Conservation (phyloP, 1,140 invertebrate species). For the Drosophila athabasca region DNA sequence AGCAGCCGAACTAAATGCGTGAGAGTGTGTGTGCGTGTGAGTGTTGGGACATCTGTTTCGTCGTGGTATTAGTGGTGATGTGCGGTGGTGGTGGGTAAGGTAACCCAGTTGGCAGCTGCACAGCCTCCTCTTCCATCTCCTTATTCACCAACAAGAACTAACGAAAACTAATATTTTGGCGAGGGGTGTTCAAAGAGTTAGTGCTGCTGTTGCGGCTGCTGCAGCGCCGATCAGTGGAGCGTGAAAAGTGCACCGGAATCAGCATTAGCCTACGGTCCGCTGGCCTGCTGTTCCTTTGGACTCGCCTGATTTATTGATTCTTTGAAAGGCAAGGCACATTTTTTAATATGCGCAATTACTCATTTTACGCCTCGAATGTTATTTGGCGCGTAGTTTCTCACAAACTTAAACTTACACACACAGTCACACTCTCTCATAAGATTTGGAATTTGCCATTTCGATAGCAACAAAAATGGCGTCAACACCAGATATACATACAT, state of each 20-base stretch:
- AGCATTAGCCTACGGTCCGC: slow-evolving; percentile 48
- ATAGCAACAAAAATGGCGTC: slow-evolving; percentile 63
- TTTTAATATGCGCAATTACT: slow-evolving; percentile 76
- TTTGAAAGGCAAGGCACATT: slow-evolving; percentile 44
- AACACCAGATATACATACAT: slow-evolving; percentile 44
- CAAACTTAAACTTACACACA: slow-evolving; percentile 34
- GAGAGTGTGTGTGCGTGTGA: slow-evolving; percentile 19
- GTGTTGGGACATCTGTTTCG: slow-evolving; percentile 30
- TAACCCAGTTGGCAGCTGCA: slow-evolving; percentile 54
- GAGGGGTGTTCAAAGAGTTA: slow-evolving; percentile 44
- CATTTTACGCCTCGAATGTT: slow-evolving; percentile 72
- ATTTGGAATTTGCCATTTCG: slow-evolving; percentile 67
- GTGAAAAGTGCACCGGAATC: slow-evolving; percentile 32
- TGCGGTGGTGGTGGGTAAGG: slow-evolving; percentile 38
- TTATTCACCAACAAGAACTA: slow-evolving; percentile 10
- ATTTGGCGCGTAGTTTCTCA: slow-evolving; percentile 68
- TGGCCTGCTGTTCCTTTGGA: slow-evolving; percentile 38
- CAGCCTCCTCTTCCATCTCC: slow-evolving; percentile 31
- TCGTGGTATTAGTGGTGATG: slow-evolving; percentile 37
- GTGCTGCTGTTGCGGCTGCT: not conserved
- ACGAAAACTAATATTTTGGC: slow-evolving; percentile 48
- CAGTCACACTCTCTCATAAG: slow-evolving; percentile 23
- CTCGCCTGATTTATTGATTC: slow-evolving; percentile 22
- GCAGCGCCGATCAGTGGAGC: slow-evolving; percentile 2
- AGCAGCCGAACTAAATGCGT: slow-evolving; percentile 6